Conservation (phyloP, 2,797 vertebrate species). For the Fundulus diaphanus region DNA sequence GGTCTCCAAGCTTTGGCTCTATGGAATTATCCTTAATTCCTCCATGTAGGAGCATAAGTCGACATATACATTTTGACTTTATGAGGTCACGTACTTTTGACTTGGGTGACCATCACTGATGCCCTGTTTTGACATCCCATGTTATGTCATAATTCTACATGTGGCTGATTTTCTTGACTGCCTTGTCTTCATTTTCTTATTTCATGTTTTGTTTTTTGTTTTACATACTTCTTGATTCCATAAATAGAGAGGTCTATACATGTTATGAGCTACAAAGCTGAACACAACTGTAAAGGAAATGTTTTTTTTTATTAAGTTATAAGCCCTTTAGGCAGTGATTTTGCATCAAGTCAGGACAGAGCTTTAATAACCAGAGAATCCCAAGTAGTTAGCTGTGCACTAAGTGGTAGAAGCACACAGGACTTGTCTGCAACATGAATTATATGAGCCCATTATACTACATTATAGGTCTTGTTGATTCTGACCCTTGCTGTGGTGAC, state of each 20-base stretch:
- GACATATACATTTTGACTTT: neutral
- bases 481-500: constrained; percentile 42
- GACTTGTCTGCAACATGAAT: constrained; percentile 57
- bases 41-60: no score
- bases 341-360: constrained; percentile 19
- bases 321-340: neutral
- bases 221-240: neutral
- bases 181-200: neutral
- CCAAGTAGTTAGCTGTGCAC: constrained; percentile 2
- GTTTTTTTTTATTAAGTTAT: neutral
- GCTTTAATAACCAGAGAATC: constrained; percentile 16
- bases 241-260: neutral
- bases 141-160: neutral
- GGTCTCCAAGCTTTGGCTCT: no score
- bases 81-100: neutral
- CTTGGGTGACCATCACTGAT: neutral
- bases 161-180: neutral
- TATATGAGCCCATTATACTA: constrained; percentile 52
- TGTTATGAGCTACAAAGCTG: neutral
- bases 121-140: neutral
- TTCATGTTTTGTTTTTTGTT: no score
- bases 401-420: constrained; percentile 46
- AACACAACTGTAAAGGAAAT: neutral
- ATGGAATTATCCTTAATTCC: no score
- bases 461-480: constrained; percentile 53